Base-by-base conservation (phyloP, 1,140 invertebrate genomes). In the Achroia grisella region DNA sequence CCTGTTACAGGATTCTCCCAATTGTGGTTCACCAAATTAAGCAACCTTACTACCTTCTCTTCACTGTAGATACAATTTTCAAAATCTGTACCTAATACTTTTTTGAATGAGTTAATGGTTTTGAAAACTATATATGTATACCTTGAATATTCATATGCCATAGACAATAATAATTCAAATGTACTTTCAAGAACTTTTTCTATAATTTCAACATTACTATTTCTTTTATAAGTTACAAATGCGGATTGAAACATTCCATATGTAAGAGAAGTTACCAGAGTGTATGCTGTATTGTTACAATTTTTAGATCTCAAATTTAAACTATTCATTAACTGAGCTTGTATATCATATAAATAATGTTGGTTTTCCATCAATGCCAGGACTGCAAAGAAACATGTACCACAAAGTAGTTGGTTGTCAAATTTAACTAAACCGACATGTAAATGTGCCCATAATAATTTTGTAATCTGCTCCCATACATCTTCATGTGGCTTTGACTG, bases 1-100 rank as follows among this genome's bases (percentile, higher is more conserved):
- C 86, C 84, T 30, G 75, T 70, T 5, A 86, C 71, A 13, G 81
- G 76, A 62, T 83, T 87, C 53, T 86, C 86, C 83, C 83, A 87
- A 52, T 87, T 87, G 44, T 86, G 69, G 48, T 75, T 86, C n/a
- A 77, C 52, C 42, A 82, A 56, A 58, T 74, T 73, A 1, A 85
- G 44, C 10, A 86, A 42, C 59, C 54, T 71, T 14, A 69, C 50
- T 50, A 72, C 48, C 44, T 71, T 68, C 10, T 60, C 44, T 12
- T 37, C 48, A 46, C 53, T 67, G 27, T 76, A 71, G 34, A 78
- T 66, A 30, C 35, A 47, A 1, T 55, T 36, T 40, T 81, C 57
- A 5, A 70, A 60, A 45, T 54, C 36, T 44, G 77, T 74, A 9
- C 59, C 55, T 30, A 68, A 44, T 15, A 83, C 63, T 62, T 78